phyloP scores from a whole-genome alignment of 2,113 vertebrate genomes.

The Lontra canadensis region DNA sequence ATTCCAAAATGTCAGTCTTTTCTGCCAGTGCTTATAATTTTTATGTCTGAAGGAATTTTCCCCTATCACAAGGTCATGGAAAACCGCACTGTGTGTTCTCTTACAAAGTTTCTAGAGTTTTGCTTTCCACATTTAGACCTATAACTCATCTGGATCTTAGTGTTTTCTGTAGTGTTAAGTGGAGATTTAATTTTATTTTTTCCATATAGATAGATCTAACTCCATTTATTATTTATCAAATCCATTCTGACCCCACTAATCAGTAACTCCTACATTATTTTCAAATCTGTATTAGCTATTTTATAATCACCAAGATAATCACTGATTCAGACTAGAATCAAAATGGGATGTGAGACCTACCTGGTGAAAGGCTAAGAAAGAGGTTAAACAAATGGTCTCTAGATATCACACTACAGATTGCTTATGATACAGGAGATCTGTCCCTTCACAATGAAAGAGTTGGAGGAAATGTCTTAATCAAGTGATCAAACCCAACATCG shows the following conservation, averaged over 20 bases:
- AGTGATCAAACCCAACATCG: not conserved
- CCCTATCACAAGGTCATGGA: not conserved
- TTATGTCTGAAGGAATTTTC: not conserved
- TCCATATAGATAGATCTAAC: not conserved
- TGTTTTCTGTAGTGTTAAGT: not conserved
- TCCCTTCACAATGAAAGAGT: not conserved
- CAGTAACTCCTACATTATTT: not conserved
- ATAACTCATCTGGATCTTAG: not conserved
- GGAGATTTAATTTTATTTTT: not conserved
- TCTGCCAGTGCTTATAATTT: not conserved
- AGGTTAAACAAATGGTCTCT: not conserved
- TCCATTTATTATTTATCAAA: not conserved
- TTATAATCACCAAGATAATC: not conserved
- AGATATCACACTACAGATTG: not conserved
- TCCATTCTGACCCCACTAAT: not conserved
- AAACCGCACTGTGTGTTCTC: not conserved
- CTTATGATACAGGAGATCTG: not conserved
- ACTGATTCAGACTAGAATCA: not conserved
- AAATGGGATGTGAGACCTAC: not conserved
- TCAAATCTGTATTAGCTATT: not conserved
- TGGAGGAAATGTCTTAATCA: not conserved
- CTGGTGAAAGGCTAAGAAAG: not conserved
- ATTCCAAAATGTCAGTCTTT: conserved; percentile 1
- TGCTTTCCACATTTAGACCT: not conserved
- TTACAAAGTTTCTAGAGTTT: not conserved